Conservation (phyloP, 2,888 invertebrate genomes). For the Exocentrus adspersus region DNA sequence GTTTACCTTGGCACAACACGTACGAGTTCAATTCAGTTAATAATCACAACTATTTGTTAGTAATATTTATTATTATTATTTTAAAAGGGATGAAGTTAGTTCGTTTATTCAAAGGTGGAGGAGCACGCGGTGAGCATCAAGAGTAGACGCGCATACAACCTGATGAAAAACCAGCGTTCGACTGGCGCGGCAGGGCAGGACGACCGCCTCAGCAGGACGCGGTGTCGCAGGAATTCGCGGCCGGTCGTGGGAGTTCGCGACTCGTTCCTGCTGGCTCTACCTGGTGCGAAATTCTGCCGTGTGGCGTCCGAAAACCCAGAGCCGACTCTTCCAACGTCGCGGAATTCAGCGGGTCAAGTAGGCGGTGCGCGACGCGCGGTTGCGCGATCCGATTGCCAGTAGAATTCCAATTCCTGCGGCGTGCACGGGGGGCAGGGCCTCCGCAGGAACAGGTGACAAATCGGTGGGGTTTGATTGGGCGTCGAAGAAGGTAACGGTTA, state of each 20-base stretch:
- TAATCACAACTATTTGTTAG: too few species aligned
- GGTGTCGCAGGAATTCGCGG: conserved; percentile 33
- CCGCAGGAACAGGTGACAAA: conserved; percentile 61
- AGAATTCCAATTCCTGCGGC: conserved; percentile 55
- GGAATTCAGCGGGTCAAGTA: conserved; percentile 58
- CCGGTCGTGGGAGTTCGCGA: conserved; percentile 32
- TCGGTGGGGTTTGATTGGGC: conserved; percentile 59
- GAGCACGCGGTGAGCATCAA: conserved; percentile 20
- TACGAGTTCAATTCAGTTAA: too few species aligned
- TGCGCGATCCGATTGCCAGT: conserved; percentile 59
- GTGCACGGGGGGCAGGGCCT: conserved; percentile 59
- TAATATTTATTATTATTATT: too few species aligned
- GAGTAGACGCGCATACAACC: conserved; percentile 29
- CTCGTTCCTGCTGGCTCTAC: conserved; percentile 55
- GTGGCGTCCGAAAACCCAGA: conserved; percentile 49
- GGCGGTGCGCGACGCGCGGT: conserved; percentile 56
- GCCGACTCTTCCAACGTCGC: conserved; percentile 54
- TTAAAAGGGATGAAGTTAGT: background rate
- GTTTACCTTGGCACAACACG: conserved; percentile 32
- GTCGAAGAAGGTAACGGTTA: conserved; percentile 54
- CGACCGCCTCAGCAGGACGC: background rate
- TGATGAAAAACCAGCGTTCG: conserved; percentile 26
- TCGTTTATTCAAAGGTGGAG: conserved; percentile 7
- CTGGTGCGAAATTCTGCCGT: conserved; percentile 49
- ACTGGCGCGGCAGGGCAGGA: too few species aligned